Evolutionary conservation across 2,888 invertebrate species (phyloP).

Genomic region (Spicauda simplicius): DNA sequence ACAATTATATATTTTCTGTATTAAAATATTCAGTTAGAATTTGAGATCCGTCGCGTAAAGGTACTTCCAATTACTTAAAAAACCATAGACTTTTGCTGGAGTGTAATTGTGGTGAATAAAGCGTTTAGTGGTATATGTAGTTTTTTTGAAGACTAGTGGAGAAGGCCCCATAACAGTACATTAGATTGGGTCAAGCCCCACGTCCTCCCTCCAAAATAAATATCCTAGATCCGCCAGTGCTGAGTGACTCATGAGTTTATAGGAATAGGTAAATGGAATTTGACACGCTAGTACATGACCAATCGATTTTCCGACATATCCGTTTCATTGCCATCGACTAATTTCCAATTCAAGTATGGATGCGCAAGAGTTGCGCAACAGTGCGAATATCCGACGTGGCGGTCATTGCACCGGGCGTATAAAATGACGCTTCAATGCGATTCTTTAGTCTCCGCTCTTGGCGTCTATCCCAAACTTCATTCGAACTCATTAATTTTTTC

Average conservation of each 20-base stretch:
- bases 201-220: too few species aligned
- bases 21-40: too few species aligned
- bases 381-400: slow-evolving; percentile 56
- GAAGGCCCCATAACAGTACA: too few species aligned
- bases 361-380: slow-evolving; percentile 64
- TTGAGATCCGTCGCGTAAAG: too few species aligned
- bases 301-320: slow-evolving; percentile 31
- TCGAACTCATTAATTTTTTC: slow-evolving; percentile 9
- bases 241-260: slow-evolving; percentile 3
- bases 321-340: slow-evolving; percentile 31
- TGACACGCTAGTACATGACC: slow-evolving; percentile 4
- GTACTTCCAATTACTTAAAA: too few species aligned
- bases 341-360: slow-evolving; percentile 34
- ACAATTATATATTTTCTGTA: too few species aligned
- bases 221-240: too few species aligned
- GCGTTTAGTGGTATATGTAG: too few species aligned
- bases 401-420: slow-evolving; percentile 64
- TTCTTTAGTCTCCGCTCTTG: slow-evolving; percentile 44
- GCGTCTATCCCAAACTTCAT: slow-evolving; percentile 40
- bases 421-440: slow-evolving; percentile 58
- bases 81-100: too few species aligned
- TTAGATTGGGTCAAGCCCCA: too few species aligned
- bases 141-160: too few species aligned
- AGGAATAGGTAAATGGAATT: slow-evolving; percentile 7
- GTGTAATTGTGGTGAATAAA: too few species aligned